Percentiles rank a stretch among this genome's conserved stretches.
Conservation (phyloP, 35 echinoderm and acorn worm genomes). For the Ptychodera flava region DNA sequence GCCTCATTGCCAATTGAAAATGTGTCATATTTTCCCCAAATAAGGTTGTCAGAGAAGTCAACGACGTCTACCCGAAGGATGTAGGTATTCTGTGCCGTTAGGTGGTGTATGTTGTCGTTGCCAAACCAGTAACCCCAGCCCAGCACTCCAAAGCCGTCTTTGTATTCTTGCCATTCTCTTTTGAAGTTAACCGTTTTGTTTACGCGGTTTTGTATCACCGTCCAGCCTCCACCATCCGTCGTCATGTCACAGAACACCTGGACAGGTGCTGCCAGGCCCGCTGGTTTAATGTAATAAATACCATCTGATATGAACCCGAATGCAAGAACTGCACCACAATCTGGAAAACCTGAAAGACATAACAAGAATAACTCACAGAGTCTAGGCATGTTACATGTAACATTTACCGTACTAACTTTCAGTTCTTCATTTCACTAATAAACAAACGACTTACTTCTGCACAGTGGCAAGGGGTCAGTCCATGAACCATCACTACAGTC, state of each 20-base stretch:
- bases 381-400: too few species aligned
- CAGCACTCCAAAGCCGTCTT: background rate
- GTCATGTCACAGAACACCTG: slow-evolving; percentile 34
- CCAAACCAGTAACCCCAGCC: background rate
- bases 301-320: slow-evolving; percentile 2
- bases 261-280: background rate
- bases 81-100: background rate
- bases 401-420: too few species aligned
- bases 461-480: slow-evolving; percentile 22
- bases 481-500: slow-evolving; percentile 43
- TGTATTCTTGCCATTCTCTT: background rate
- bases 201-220: slow-evolving; percentile 17
- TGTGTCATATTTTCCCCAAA: background rate
- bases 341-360: background rate
- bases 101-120: background rate
- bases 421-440: too few species aligned
- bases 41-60: background rate
- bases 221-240: slow-evolving; percentile 51
- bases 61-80: background rate
- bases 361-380: too few species aligned
- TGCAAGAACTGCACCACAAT: background rate
- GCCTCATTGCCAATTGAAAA: background rate
- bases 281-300: slow-evolving; percentile 31
- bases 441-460: slow-evolving; percentile 28
- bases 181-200: background rate